Evolutionary conservation across 1,140 invertebrate genomes (phyloP).

Genomic region (Calosoma granatense): DNA sequence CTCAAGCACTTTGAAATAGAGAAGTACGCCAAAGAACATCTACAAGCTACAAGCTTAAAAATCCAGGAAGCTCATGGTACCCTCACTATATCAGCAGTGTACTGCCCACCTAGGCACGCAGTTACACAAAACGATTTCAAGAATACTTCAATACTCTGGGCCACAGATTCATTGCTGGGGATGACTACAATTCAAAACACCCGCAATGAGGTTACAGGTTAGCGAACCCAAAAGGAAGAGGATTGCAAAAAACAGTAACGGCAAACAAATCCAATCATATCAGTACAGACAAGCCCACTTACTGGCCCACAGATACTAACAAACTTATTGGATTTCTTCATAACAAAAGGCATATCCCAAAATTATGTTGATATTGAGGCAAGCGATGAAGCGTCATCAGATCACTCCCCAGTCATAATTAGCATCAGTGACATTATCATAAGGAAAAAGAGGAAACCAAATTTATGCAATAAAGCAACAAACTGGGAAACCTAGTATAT

Average conservation of each 20-base stretch:
- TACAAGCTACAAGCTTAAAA: constrained; percentile 19
- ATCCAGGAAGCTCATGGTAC: constrained; percentile 9
- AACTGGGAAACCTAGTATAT: background rate
- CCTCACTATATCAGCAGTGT: constrained; percentile 21
- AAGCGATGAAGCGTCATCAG: background rate
- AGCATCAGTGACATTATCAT: background rate
- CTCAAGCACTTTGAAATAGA: background rate
- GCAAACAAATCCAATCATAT: background rate
- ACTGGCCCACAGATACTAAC: background rate
- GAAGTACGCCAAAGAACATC: background rate
- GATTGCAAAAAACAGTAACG: background rate
- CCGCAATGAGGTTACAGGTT: background rate
- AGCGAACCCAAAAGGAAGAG: background rate
- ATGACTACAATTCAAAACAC: constrained; percentile 35
- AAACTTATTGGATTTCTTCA: background rate
- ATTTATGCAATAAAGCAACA: background rate
- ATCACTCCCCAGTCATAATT: background rate
- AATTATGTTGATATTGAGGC: background rate
- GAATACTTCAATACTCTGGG: constrained; percentile 28
- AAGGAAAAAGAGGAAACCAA: background rate
- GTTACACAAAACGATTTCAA: constrained; percentile 22
- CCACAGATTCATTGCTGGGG: constrained; percentile 27
- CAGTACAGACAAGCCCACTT: background rate
- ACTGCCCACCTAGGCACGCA: constrained; percentile 19
- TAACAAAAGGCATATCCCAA: background rate